Percentiles rank a stretch among this genome's conserved stretches.
phyloP scores from a whole-genome alignment of 2,797 vertebrate species.

The Urophycis tenuis region DNA sequence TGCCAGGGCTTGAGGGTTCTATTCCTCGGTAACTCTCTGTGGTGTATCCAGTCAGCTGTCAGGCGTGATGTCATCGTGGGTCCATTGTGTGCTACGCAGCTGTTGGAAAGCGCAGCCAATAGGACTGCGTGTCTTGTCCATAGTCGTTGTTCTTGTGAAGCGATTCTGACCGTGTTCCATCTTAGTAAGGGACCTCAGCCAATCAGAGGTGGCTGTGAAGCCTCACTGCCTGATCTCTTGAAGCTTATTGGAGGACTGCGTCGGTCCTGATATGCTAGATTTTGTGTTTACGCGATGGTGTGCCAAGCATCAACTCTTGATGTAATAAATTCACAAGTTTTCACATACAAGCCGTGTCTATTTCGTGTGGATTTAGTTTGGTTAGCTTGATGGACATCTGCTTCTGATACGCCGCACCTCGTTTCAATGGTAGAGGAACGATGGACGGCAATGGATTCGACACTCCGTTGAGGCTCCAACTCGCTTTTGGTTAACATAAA shows the following conservation, averaged over 20 bases:
- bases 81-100: background rate
- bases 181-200: conserved; percentile 22
- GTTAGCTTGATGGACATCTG: too few species aligned
- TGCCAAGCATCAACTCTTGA: conserved; percentile 49
- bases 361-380: background rate
- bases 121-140: conserved; percentile 11
- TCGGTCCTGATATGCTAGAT: conserved; percentile 28
- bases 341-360: background rate
- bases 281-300: conserved; percentile 42
- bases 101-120: background rate
- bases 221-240: conserved; percentile 36
- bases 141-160: conserved; percentile 5
- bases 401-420: too few species aligned
- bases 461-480: too few species aligned
- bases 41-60: background rate
- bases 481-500: too few species aligned
- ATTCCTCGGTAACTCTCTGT: background rate
- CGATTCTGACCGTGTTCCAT: conserved; percentile 16
- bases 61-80: background rate
- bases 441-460: too few species aligned
- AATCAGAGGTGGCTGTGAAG: conserved; percentile 5
- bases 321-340: conserved; percentile 38
- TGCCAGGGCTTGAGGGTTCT: background rate
- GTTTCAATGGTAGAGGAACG: too few species aligned
- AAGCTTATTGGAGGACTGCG: conserved; percentile 25